phyloP scores from a whole-genome alignment of 2,113 vertebrate species.

The Pollimyrus isidori region DNA sequence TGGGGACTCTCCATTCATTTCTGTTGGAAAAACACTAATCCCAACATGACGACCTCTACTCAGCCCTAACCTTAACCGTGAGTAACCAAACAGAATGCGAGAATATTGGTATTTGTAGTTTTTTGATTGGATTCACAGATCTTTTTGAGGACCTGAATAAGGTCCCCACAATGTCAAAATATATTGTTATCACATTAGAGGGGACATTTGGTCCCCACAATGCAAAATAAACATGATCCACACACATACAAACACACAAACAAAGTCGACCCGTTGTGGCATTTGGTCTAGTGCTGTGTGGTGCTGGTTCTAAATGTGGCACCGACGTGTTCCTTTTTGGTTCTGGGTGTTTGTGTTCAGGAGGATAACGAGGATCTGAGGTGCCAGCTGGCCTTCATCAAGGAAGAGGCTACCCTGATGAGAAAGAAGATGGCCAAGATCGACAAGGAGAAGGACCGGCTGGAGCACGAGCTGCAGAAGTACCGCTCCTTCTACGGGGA shows the following conservation, averaged over 20 bases:
- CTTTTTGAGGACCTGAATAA: neutral
- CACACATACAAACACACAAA: neutral
- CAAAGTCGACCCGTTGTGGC: neutral
- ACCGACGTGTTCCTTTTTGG: neutral
- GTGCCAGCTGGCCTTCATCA: conserved; percentile 93
- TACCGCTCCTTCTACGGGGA: conserved; percentile 96
- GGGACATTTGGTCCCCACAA: neutral
- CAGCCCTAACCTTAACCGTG: neutral
- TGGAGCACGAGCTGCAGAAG: conserved; percentile 93
- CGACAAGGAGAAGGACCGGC: conserved; percentile 95
- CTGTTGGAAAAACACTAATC: neutral
- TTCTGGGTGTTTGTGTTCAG: conserved; percentile 45
- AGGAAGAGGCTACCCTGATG: conserved; percentile 93
- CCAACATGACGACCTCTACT: neutral
- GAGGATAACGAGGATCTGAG: conserved; percentile 94
- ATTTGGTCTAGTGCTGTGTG: neutral
- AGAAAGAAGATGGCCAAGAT: conserved; percentile 99
- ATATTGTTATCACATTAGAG: neutral
- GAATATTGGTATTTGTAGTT: too few species aligned
- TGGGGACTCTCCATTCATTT: neutral
- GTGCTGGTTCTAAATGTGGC: neutral
- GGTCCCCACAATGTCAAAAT: neutral
- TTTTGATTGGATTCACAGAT: too few species aligned
- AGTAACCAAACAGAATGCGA: too few species aligned
- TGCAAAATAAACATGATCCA: neutral